Base-by-base conservation (phyloP, 2,113 vertebrate genomes). In the Orthonyx spaldingii region DNA sequence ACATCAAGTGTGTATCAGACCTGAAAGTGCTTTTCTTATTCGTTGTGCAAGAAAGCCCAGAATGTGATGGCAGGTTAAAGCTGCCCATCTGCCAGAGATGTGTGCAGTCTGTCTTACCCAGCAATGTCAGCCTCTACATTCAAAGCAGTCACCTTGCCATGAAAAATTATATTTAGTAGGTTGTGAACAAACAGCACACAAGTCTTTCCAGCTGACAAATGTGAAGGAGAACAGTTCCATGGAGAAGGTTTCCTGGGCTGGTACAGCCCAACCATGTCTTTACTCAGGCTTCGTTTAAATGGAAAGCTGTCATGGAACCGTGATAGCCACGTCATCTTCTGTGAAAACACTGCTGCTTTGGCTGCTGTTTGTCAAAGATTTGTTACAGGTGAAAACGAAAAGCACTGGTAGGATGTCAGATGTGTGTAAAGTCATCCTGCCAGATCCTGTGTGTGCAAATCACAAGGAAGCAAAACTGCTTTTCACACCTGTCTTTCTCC, bases 371-470 rank as follows among this genome's bases (percentile, higher is more conserved):
- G 69, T 74, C 83, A 87, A 76, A 33, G 75, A 55, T 63, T 83
- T 80, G 21, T 92, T 80, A 44, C 78, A 91, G 75, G 83, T 91
- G 71, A 94, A 93, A 88, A 52, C 37, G 24, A 77, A 63, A 94
- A 96, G 78, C 87, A 39, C 19, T 88, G 57, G n/a, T 66, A 89
- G 83, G 55, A 50, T 89, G 49, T 93, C 65, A 94, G 52, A 50
- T 68, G 16, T 9, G 16, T 30, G 30, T 28, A 8, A 8, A 63
- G 72, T 41, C 78, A 59, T 32, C 27, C 69, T 92, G 71, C 89
- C 88, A 84, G 65, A n/a, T 74, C 42, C 69, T 87, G 35, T 3
- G 4, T 61, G 53, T 61, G 47, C 94, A 76, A 85, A 89, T 42
- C 86, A 23, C 32, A 82, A 85, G 44, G 39, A 94, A 61, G 27